A percentile compares a stretch with the other conserved stretches of the same genome.
These are phyloP conservation scores for Protodeltote pygarga DNA, from an alignment of 2,888 invertebrate genomes.

Conservation along the genomic window DNA sequence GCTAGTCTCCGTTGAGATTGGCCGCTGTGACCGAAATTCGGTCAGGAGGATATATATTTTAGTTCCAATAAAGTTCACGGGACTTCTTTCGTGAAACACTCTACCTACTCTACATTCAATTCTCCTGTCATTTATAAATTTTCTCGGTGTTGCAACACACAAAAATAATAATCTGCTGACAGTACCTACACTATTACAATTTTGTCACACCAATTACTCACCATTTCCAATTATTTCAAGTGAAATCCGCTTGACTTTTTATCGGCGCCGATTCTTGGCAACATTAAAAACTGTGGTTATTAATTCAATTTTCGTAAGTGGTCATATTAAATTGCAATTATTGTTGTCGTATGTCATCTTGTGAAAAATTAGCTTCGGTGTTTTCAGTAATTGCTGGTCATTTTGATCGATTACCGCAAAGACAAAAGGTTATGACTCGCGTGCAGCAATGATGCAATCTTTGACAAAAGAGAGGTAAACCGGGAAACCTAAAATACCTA, in stretches of 20 bases:
- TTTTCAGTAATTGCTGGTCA: conserved; percentile 20
- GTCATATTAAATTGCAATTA: conserved; percentile 45
- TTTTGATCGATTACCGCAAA: conserved; percentile 22
- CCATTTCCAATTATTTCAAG: conserved; percentile 48
- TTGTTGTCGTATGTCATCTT: conserved; percentile 15
- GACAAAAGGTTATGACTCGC: conserved; percentile 6
- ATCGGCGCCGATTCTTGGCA: conserved; percentile 16
- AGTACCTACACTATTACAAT: conserved; percentile 52
- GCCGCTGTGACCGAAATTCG: too few relatives aligned
- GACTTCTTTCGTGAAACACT: too few relatives aligned
- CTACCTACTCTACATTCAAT: too few relatives aligned
- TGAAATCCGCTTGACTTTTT: conserved; percentile 37
- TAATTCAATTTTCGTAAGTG: conserved; percentile 45
- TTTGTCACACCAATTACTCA: conserved; percentile 54
- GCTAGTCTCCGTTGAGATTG: too few relatives aligned
- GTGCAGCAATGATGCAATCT: too few relatives aligned
- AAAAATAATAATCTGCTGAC: conserved; percentile 42
- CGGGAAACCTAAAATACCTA: too few relatives aligned
- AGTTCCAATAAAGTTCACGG: too few relatives aligned
- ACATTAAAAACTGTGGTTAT: conserved; percentile 32
- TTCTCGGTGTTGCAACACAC: conserved; percentile 22
- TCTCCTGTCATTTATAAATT: conserved; percentile 23
- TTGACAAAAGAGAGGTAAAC: neutral
- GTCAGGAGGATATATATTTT: too few relatives aligned
- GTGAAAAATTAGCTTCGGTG: conserved; percentile 31